Evolutionary conservation across 2,888 invertebrate genomes (phyloP), one percentile per base, ranked within the genome.

Genomic region (Synanthedon formicaeformis): DNA sequence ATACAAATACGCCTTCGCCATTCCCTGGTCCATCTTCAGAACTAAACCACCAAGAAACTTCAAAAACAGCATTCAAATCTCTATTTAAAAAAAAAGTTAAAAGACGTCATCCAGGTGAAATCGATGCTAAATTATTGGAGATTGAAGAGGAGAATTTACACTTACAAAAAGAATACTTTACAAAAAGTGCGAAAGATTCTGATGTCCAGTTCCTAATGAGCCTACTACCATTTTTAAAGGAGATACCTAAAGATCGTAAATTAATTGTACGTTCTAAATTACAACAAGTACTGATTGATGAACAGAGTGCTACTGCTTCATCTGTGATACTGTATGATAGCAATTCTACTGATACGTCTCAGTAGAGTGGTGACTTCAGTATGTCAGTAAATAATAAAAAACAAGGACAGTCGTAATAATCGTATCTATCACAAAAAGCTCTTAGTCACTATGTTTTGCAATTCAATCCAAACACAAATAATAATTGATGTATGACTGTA

Each of bases 141-240:
- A 55, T 55, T 54, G 54, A 54, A 52, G 54, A 54, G 41, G 53
- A 55, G 23, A 23, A 23, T 4, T 23, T 23, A 23, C 18, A 23
- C n/a, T n/a, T n/a, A n/a, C n/a, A n/a, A n/a, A n/a, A n/a, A n/a
- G n/a, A n/a, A n/a, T 23, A 23, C 23, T 23, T 23, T 23, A 23
- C 27, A 53, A 57, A 48, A 48, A 48, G 14, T 52, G 52, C 48
- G 4, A 52, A 50, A n/a, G 56, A 56, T 52, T 50, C 55, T 27
- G 58, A 58, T 51, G 53, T 51, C 12, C 58, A 56, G 55, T 58
- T 58, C 49, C 55, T 58, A 51, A 53, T 55, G 56, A 58, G 58
- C 48, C 55, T 56, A 3, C 54, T 54, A 27, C 56, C 58, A 49
- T 58, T 55, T 51, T 53, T 58, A 40, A 57, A 53, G 12, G 58